Percentiles rank a stretch among this genome's conserved stretches.
These are phyloP conservation scores for Anagrus nilaparvatae DNA, from an alignment of 1,140 invertebrate species.

Conservation along the genomic window DNA sequence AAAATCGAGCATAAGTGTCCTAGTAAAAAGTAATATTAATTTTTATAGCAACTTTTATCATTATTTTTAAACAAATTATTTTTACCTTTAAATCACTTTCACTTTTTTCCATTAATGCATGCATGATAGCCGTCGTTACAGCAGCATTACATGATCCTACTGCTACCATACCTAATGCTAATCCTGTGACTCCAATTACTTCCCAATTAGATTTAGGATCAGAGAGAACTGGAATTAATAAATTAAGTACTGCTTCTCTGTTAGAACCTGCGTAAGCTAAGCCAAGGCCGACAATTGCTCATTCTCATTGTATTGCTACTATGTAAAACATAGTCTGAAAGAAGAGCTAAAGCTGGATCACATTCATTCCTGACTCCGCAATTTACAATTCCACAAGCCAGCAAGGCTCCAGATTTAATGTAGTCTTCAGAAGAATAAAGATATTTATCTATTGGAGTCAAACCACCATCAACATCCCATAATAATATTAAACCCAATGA, in stretches of 20 bases:
- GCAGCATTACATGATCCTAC: conserved; percentile 94
- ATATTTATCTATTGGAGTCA: conserved; percentile 98
- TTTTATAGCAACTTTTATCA: neutral
- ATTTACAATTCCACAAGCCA: conserved; percentile 97
- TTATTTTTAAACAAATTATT: neutral
- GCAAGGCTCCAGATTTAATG: conserved; percentile 89
- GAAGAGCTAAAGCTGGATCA: conserved; percentile 91
- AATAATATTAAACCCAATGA: conserved; percentile 87
- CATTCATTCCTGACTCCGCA: conserved; percentile 97
- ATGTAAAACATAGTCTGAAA: conserved; percentile 93
- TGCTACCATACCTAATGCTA: conserved; percentile 93
- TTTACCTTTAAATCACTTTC: conserved; percentile 62
- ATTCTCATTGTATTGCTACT: conserved; percentile 83
- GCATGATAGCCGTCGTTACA: conserved; percentile 78
- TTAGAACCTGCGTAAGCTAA: conserved; percentile 98
- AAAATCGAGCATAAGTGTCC: conserved; percentile 76
- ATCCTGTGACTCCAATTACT: conserved; percentile 84
- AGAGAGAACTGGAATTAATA: conserved; percentile 78
- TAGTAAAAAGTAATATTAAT: conserved; percentile 2
- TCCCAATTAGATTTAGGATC: conserved; percentile 83
- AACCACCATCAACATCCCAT: conserved; percentile 98
- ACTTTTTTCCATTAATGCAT: conserved; percentile 75
- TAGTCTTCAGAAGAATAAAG: conserved; percentile 94
- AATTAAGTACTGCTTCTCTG: conserved; percentile 80
- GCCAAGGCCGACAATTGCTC: conserved; percentile 89